Evolutionary conservation across 2,113 vertebrate genomes (phyloP), one percentile per base, ranked within the genome.

Genomic region (Otolemur garnettii): DNA sequence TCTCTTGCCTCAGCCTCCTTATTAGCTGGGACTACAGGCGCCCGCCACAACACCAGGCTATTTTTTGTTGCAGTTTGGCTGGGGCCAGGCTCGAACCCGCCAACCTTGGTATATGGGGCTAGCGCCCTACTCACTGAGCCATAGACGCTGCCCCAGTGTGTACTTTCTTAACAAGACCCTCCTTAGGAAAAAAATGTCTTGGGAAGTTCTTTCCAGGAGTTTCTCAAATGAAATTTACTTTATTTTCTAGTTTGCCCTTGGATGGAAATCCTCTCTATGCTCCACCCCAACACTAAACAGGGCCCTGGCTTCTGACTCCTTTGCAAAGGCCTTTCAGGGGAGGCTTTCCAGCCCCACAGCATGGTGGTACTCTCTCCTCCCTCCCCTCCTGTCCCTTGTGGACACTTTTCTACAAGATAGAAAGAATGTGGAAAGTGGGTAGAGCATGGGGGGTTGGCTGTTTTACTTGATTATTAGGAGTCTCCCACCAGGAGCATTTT

Each of bases 201-300:
- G 64, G 33, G 24, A 91, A 81, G 45, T 77, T 81, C 50, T 71
- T 90, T 78, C 55, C 24, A 71, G 26, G 64, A 64, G 24, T 89
- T 95, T 96, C 62, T 71, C 57, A 79, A 84, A 38, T 89, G 59
- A 68, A 13, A 84, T 21, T 89, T 6, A 78, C 53, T 85, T 68
- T 53, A 5, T 7, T 22, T 11, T 80, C 17, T 66, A 10, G 26
- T 78, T 60, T 78, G 30, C 24, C n/a, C 4, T 57, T 87, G 45
- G 26, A 0, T 35, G 35, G 38, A n/a, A 75, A 42, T 69, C 33
- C 87, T 60, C 18, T 87, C 28, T 35, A 21, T 11, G 59, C 4
- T 89, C 38, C 3, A 0, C 22, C 4, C 1, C n/a, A n/a, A 55
- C 10, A 12, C 2, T 62, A 35, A 86, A 10, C 30, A 33, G 45